Base-by-base conservation (phyloP, 1,140 invertebrate species). In the Pararge aegeria region DNA sequence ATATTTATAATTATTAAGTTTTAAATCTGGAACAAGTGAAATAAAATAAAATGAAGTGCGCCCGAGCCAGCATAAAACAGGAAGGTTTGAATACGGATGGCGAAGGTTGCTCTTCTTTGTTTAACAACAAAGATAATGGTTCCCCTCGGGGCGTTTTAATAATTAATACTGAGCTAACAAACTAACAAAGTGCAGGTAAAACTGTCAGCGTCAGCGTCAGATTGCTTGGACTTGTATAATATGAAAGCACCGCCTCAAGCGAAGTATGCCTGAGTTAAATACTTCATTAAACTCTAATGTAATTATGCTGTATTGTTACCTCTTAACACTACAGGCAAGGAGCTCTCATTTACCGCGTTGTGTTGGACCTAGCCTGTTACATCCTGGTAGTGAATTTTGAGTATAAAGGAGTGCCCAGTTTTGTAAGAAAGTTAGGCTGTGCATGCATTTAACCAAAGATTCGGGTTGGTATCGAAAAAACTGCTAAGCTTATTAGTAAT, bases 211-310 rank as follows among this genome's bases (percentile, higher is more conserved):
- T 2, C 44, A 56, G 29, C 19, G 3, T 9, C 27, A 9, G 30
- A 34, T n/a, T 34, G 12, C 30, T n/a, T 34, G 30, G 27, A 6
- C 20, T 49, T 29, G 13, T 49, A 20, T 27, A 57, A 57, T n/a
- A n/a, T 38, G 37, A 30, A 29, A 56, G 20, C 21, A 57, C 2
- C 2, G 44, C 49, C 46, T 49, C 12, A 29, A 27, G 46, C 48
- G 46, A 50, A 57, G 49, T 57, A 18, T 50, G 30, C 30, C 0
- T 38, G 49, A 57, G 15, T 21, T 20, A 57, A 50, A 57, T 21
- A 50, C 55, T 57, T 49, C 55, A 50, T 50, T 24, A 57, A 57
- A 38, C 34, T 15, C 12, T 49, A 49, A 57, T 21, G 20, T 19
- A 19, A 24, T 21, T 38, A 37, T 30, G 20, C 13, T 20, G 19